Evolutionary conservation across 2,113 vertebrate genomes (phyloP).

Genomic region (Silurus asotus): DNA sequence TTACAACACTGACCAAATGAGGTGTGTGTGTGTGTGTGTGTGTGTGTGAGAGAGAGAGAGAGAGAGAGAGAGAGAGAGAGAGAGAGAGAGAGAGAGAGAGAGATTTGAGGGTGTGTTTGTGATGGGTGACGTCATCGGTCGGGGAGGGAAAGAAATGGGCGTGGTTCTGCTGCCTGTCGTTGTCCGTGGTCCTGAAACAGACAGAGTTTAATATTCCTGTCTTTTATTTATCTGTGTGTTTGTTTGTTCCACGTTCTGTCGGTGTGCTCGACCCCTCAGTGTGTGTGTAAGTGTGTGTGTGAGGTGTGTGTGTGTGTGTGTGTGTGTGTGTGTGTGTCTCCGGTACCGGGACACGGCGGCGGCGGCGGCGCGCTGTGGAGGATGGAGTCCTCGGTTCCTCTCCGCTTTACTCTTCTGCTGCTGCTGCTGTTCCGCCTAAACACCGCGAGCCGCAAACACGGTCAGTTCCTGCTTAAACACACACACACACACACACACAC

Average conservation of each 20-base stretch:
- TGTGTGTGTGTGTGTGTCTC: background rate
- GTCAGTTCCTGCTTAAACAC: constrained; percentile 60
- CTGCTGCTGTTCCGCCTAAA: constrained; percentile 61
- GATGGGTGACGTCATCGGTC: too few species aligned
- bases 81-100: background rate
- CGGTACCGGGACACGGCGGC: constrained; percentile 24
- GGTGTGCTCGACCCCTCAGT: background rate
- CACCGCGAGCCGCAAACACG: constrained; percentile 67
- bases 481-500: too few species aligned
- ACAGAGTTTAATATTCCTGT: background rate
- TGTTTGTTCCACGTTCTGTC: background rate
- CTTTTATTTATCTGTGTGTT: background rate
- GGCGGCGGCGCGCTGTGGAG: background rate
- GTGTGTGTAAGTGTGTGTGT: background rate
- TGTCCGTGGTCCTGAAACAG: too few species aligned
- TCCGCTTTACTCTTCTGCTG: constrained; percentile 51
- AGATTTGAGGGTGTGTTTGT: too few species aligned
- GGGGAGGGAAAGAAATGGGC: too few species aligned
- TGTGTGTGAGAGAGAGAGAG: background rate
- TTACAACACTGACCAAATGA: background rate
- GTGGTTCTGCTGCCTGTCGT: too few species aligned
- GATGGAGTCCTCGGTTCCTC: constrained; percentile 24
- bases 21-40: background rate
- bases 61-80: background rate
- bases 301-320: background rate